Evolutionary conservation across 2,113 vertebrate species (phyloP), one percentile per base, ranked within the genome.

Genomic region (Pholis gunnellus): DNA sequence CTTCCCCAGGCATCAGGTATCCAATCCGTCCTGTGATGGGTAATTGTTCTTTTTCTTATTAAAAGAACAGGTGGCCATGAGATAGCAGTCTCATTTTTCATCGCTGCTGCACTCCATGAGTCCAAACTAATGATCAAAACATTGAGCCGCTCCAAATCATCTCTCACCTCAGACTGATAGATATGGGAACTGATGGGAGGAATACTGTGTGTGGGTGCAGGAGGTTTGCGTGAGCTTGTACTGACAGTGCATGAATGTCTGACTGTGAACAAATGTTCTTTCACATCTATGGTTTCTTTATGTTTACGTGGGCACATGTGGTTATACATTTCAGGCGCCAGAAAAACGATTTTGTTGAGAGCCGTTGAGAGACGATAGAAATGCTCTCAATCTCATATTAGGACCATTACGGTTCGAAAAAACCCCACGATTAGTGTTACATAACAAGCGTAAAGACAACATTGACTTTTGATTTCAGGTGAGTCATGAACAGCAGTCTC

Each of bases 41-140:
- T 73, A 79, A 87, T 88, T 88, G 86, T 91, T 91, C 84, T 88
- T 88, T 88, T 88, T 92, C 88, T 88, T 92, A 87, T 88, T 88
- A 90, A 87, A 91, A 86, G 87, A 93, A 87, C 91, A 93, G 89
- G 90, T 92, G 92, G 91, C 90, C 82, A 63, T 89, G 89, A 91
- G 82, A 89, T 79, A 81, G 85, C 56, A 14, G 82, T 72, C 81
- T 91, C 82, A 92, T 93, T 90, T 89, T 85, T 93, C 91, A 90
- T 85, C 29, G 46, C 85, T 54, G 78, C 89, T 36, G 75, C 90
- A 85, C 91, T 84, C 82, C 90, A 84, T 84, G 88, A 89, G 79
- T 85, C 85, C 89, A 90, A 88, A 89, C 91, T 92, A 94, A 94
- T 94, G 92, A 94, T 92, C 88, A 87, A 91, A 93, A 91, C 92